Base-by-base conservation (phyloP, 2,113 vertebrate genomes). In the Neotragus moschatus region DNA sequence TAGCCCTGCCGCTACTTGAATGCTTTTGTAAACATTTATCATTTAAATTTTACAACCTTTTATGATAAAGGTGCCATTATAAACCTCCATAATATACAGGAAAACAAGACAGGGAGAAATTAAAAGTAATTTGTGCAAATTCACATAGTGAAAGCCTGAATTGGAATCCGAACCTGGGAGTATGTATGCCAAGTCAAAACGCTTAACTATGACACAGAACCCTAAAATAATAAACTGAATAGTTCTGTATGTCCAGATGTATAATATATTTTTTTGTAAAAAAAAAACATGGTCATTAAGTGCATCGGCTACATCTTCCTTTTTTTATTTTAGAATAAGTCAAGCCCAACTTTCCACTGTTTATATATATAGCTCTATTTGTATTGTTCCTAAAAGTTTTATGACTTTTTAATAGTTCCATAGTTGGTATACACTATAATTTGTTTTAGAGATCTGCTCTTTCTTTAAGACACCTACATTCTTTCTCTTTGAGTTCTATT, bases 341-440 rank as follows among this genome's bases (percentile, higher is more conserved):
- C 2, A 66, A 84, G n/a, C 25, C 16, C 55, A 26, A 84, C 36
- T 88, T 82, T 86, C 21, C 21, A n/a, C 7, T 53, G 10, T 91
- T 55, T 82, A 4, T 58, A 2, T 49, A 28, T 49, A n/a, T 84
- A 15, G 5, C 75, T 81, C 79, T 66, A 26, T 88, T 14, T 79
- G 66, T 77, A 84, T n/a, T 92, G 26, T 58, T 85, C 43, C 21
- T 60, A 49, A 39, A 90, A 85, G 43, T 33, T 90, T 87, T 49
- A 30, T 49, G 39, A 33, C 56, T 92, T 90, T 23, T 45, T 80
- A 77, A 75, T 63, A 56, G 43, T 77, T 58, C 45, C 55, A 30
- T n/a, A 49, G 11, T 75, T 87, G 73, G 26, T 93, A 39, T 33
- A 56, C 2, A n/a, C 26, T 5, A 4, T 84, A 1, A 26, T 88